Evolutionary conservation across 1,140 invertebrate genomes (phyloP), one percentile per base, ranked within the genome.

Genomic region (Drosophila pachea): DNA sequence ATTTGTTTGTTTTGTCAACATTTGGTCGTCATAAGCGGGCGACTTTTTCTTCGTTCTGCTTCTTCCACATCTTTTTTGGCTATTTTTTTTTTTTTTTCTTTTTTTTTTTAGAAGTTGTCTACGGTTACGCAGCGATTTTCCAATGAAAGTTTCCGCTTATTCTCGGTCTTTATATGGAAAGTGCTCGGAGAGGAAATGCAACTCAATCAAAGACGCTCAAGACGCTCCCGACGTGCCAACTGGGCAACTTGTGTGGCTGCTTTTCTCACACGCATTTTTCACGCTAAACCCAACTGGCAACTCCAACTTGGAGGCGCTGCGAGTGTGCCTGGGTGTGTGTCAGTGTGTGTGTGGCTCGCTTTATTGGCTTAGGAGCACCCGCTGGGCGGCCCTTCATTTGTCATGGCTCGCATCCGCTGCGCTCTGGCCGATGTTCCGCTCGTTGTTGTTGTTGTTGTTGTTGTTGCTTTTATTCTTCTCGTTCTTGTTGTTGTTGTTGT

Each of bases 1-100:
- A 74, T 84, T 84, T 84, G 73, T 86, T 84, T 84, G 81, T 84
- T 84, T 84, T 86, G 81, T 84, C 81, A 84, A 84, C 81, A 84
- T 74, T 84, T 71, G 65, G 49, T 68, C 40, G 69, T 55, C 58
- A 73, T 63, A 56, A 64, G 50, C 53, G 68, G 42, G 54, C 56
- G 40, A 12, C 40, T 5, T 12, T n/a, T 3, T 22, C 22, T 22
- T 3, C 22, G 22, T 3, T 22, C 22, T 22, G 22, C 22, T 14
- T 43, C 40, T 12, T 14, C n/a, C 14, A n/a, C 35, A 5, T 4
- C 5, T 53, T 53, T 38, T 61, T 49, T 40, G 9, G 22, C 35
- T 45, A 16, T 60, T 76, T 73, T 66, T 68, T 29, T 53, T 47
- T 35, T 53, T 16, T 53, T 47, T 43, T 61, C 49, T 35, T 4